These are phyloP conservation scores for Cerastis leucographa DNA, from an alignment of 2,888 invertebrate genomes.

Conservation along the genomic window DNA sequence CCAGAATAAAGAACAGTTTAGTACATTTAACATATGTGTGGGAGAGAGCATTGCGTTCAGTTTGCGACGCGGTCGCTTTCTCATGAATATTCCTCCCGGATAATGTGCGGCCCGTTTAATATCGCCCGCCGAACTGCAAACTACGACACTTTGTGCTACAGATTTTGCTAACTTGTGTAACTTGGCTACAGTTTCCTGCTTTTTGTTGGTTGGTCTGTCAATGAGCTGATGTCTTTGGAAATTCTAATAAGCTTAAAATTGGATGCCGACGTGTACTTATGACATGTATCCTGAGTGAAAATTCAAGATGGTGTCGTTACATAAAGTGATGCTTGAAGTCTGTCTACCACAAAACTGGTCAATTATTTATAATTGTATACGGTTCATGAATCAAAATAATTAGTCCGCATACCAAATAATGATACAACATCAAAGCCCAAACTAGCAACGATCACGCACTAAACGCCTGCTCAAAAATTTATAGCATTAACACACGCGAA, in stretches of 20 bases:
- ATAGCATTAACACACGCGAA: conserved; percentile 45
- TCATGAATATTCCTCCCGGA: conserved; percentile 77
- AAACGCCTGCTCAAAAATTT: conserved; percentile 48
- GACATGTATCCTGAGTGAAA: too few species aligned
- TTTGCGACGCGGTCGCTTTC: conserved; percentile 70
- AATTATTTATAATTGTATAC: background rate
- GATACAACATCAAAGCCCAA: conserved; percentile 8
- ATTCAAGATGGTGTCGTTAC: background rate
- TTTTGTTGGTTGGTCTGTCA: conserved; percentile 37
- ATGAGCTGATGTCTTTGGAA: conserved; percentile 36
- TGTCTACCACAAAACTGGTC: background rate
- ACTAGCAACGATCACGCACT: conserved; percentile 11
- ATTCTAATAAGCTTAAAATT: background rate
- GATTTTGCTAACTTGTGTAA: conserved; percentile 64
- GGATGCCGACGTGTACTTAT: background rate
- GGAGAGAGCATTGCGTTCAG: conserved; percentile 48
- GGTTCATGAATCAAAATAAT: background rate
- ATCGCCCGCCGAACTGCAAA: conserved; percentile 67
- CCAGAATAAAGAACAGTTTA: conserved; percentile 20
- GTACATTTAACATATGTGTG: conserved; percentile 54
- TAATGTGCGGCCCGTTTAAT: conserved; percentile 73
- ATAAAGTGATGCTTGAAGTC: background rate
- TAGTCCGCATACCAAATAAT: background rate
- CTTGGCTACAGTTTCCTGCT: conserved; percentile 33
- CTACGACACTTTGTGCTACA: conserved; percentile 64